Percentiles rank a stretch among this genome's conserved stretches.
Evolutionary conservation across 2,113 vertebrate genomes (phyloP).

Genomic region (Cygnus atratus): DNA sequence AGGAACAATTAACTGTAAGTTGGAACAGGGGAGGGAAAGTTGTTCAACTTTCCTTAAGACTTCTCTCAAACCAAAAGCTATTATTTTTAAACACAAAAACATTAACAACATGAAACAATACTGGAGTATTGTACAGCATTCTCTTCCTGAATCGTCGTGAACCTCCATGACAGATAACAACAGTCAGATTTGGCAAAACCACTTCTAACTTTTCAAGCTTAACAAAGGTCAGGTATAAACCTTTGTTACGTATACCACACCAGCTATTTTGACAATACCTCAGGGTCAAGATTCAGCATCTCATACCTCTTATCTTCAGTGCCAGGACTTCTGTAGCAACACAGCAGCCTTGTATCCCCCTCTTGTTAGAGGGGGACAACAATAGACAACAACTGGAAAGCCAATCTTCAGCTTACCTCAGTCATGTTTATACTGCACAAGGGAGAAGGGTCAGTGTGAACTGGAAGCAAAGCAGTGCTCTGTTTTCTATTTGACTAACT

Average conservation of each 20-base stretch:
- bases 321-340: background rate
- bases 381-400: background rate
- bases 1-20: background rate
- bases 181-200: background rate
- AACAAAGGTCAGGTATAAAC: background rate
- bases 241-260: background rate
- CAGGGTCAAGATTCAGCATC: background rate
- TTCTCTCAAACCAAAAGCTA: background rate
- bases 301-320: background rate
- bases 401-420: background rate
- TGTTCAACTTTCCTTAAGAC: background rate
- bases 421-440: background rate
- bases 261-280: background rate
- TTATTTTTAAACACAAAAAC: background rate
- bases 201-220: background rate
- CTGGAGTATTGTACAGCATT: background rate
- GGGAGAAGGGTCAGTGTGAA: background rate
- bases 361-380: background rate
- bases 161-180: accelerated
- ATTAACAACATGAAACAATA: background rate
- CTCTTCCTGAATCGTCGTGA: background rate
- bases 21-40: background rate
- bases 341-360: background rate
- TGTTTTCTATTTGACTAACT: background rate
- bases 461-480: background rate